phyloP scores from a whole-genome alignment of 2,113 vertebrate species.

The Hippocampus abdominalis region DNA sequence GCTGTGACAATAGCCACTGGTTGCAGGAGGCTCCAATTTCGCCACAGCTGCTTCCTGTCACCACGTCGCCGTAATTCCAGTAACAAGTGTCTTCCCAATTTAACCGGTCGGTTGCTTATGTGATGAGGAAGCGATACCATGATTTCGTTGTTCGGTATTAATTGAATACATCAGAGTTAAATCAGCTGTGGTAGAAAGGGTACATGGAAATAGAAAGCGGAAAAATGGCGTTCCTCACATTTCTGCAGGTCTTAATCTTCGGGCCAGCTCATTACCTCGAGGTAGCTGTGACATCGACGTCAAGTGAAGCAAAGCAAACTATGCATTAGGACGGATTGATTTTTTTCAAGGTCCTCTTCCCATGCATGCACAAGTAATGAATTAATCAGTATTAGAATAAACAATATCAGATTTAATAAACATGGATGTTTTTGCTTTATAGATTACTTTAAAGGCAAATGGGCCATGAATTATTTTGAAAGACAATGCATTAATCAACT shows the following conservation, averaged over 20 bases:
- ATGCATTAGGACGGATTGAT: no score
- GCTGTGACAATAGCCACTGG: conserved; percentile 50
- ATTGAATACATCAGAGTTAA: conserved; percentile 26
- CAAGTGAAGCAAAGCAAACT: neutral
- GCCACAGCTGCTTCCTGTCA: conserved; percentile 53
- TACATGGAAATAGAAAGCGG: neutral
- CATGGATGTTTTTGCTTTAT: no score
- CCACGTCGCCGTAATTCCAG: conserved; percentile 7
- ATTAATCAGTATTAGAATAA: no score
- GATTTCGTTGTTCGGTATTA: neutral
- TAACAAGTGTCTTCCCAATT: conserved; percentile 6
- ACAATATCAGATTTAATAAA: no score
- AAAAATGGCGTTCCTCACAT: neutral
- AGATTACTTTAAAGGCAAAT: no score
- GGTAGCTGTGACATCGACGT: neutral
- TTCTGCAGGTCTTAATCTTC: neutral
- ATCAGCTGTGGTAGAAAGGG: conserved; percentile 18
- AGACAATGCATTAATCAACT: no score
- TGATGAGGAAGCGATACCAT: neutral
- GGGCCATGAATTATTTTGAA: no score
- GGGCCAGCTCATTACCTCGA: neutral
- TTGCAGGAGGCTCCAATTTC: conserved; percentile 40
- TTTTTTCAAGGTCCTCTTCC: no score
- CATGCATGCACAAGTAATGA: no score
- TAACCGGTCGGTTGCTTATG: neutral